Percentiles rank a stretch among this genome's conserved stretches.
Evolutionary conservation across 2,797 vertebrate species (phyloP).

Genomic region (Falco novaeseelandiae): DNA sequence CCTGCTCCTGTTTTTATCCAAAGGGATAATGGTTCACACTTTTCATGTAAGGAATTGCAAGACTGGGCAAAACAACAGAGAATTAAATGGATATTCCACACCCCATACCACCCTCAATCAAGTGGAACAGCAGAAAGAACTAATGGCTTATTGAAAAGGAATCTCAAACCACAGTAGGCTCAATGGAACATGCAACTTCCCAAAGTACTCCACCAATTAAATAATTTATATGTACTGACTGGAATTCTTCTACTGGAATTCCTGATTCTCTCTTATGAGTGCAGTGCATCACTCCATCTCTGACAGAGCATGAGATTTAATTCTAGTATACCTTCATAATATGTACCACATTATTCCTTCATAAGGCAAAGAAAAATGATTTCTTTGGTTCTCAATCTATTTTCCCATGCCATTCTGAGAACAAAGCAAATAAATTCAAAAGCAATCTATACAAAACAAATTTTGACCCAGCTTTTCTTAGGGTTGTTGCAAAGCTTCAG

Average conservation of each 20-base stretch:
- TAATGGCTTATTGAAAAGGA: neutral
- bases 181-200: no score
- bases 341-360: neutral
- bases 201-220: no score
- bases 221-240: no score
- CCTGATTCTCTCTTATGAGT: neutral
- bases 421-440: neutral
- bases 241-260: neutral
- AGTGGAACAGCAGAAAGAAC: neutral
- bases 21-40: neutral
- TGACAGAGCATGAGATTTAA: neutral
- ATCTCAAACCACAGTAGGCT: no score
- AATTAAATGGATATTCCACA: neutral
- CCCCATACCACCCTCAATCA: neutral
- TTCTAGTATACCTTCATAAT: neutral
- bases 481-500: neutral
- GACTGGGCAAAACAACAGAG: neutral
- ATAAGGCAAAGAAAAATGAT: neutral
- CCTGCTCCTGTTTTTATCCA: no score
- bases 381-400: neutral
- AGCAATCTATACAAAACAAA: neutral
- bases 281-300: neutral
- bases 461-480: neutral
- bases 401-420: neutral
- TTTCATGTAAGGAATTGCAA: neutral